Evolutionary conservation across 2,888 invertebrate species (phyloP), one percentile per base, ranked within the genome.

Genomic region (Parascotia fuliginaria): DNA sequence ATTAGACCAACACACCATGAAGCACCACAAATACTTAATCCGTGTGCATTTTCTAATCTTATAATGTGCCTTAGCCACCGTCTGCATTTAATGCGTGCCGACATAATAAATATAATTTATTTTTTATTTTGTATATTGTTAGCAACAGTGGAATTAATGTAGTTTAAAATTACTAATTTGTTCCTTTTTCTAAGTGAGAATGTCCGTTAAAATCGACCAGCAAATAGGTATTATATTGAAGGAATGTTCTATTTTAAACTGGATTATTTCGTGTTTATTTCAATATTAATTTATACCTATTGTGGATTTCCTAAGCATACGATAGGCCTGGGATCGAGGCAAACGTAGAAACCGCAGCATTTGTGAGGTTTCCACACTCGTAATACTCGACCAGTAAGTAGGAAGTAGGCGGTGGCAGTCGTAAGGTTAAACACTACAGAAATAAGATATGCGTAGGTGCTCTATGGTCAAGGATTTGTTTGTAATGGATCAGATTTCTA

Each of bases 351-450:
- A 90, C 92, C 91, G 77, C 90, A 89, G 73, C 83, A 78, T 75
- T 92, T 85, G 79, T 83, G 65, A 62, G 92, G 92, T 81, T 92
- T 92, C 92, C 60, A 80, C 79, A 92, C 84, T 88, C 87, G 89
- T 88, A 86, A 83, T 85, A 79, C 80, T 76, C 78, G 77, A 82
- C 81, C 72, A 47, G 75, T 77, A 85, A 87, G 89, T 89, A 83
- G 90, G 89, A 89, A 90, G 83, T 83, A 80, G 81, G 79, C 73
- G 79, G 75, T 58, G 69, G 83, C 87, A 87, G 84, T 86, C 87
- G 84, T 90, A 89, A 92, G 92, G 92, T 92, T 92, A 92, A 92
- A 91, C 81, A 86, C 84, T 87, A 83, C 75, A 91, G 92, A 91
- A 92, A 92, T 86, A 87, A 92, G 92, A 92, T 92, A 92, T 88